Percentiles rank a stretch among this genome's conserved stretches.
phyloP scores from a whole-genome alignment of 2,888 invertebrate species.

The Taphrorychus bicolor region DNA sequence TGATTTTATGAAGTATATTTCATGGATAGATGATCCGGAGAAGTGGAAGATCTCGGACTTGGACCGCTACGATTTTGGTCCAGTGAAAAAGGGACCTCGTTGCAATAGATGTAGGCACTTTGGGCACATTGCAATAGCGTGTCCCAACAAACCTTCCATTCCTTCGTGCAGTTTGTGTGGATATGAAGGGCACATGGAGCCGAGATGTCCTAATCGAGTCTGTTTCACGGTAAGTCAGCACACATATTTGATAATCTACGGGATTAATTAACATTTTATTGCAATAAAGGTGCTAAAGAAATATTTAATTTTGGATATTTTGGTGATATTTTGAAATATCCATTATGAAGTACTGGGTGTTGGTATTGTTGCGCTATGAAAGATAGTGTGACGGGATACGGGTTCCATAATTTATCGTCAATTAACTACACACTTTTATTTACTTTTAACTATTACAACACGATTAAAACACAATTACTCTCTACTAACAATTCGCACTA shows the following conservation, averaged over 20 bases:
- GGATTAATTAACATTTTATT: too few relatives aligned
- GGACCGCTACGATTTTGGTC: conserved; percentile 42
- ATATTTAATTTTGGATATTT: not conserved
- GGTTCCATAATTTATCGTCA: too few relatives aligned
- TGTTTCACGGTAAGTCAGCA: conserved; percentile 70
- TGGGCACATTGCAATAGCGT: conserved; percentile 69
- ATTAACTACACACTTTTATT: too few relatives aligned
- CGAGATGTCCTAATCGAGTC: conserved; percentile 72
- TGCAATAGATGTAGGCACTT: conserved; percentile 71
- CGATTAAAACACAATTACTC: too few relatives aligned
- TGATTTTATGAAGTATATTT: not conserved
- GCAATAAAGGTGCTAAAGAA: not conserved
- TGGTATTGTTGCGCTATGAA: too few relatives aligned
- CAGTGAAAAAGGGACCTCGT: conserved; percentile 52
- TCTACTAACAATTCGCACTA: too few relatives aligned
- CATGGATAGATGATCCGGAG: conserved; percentile 66
- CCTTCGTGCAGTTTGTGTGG: conserved; percentile 73
- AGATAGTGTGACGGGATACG: too few relatives aligned
- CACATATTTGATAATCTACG: not conserved
- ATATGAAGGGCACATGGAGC: conserved; percentile 68
- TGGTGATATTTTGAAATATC: not conserved
- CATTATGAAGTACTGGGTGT: too few relatives aligned
- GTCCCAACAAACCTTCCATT: conserved; percentile 57
- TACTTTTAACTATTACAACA: too few relatives aligned
- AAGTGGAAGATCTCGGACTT: conserved; percentile 62